A percentile compares a stretch with the other conserved stretches of the same genome.
phyloP scores from a whole-genome alignment of 2,797 vertebrate species.

The Garrulus glandarius region DNA sequence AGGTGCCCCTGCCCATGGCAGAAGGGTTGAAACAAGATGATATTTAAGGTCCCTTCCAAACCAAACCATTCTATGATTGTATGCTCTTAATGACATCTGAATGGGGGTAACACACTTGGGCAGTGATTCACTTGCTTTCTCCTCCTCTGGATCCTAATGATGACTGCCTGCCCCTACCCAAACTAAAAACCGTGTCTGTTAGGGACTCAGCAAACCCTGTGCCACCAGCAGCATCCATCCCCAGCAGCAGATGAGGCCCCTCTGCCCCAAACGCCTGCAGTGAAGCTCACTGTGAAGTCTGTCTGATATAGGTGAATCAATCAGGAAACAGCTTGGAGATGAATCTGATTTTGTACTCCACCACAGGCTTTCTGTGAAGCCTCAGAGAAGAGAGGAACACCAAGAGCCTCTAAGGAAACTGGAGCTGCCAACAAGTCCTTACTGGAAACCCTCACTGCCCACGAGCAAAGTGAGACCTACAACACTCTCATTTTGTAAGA shows the following conservation, averaged over 20 bases:
- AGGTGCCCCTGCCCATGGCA: not conserved
- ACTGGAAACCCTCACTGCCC: not conserved
- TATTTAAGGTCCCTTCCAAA: not conserved
- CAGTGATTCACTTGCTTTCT: not conserved
- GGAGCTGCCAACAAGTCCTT: not conserved
- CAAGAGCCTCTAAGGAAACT: not conserved
- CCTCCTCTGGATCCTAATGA: not conserved
- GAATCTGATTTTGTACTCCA: not conserved
- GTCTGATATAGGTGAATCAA: not conserved
- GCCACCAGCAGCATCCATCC: not conserved
- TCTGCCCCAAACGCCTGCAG: not conserved
- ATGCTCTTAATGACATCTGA: not conserved
- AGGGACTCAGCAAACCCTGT: not conserved
- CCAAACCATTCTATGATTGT: not conserved
- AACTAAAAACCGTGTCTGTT: not conserved
- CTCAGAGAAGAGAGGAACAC: not conserved
- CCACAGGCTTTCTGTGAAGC: not conserved
- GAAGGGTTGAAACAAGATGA: not conserved
- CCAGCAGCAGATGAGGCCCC: not conserved
- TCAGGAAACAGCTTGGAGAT: not conserved
- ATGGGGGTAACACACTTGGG: no score
- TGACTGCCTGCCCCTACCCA: not conserved
- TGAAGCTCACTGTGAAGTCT: not conserved
- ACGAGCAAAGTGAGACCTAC: not conserved
- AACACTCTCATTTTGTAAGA: not conserved